A percentile compares a stretch with the other conserved stretches of the same genome.
These are phyloP conservation scores for Lepas anatifera DNA, from an alignment of 2,888 invertebrate genomes.

Conservation along the genomic window DNA sequence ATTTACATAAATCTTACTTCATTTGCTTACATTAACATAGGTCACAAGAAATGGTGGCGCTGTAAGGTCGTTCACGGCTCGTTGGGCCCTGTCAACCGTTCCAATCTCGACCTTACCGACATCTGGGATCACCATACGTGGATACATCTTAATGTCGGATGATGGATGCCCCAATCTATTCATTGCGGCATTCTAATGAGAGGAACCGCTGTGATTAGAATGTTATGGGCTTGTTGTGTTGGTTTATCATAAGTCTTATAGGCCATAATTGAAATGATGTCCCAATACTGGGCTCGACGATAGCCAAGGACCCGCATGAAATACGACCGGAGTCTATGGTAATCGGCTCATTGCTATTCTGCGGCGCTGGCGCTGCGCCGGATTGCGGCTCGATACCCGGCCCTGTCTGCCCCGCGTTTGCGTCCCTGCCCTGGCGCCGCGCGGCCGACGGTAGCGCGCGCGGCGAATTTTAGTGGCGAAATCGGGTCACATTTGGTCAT, in stretches of 20 bases:
- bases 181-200: not conserved
- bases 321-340: not conserved
- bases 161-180: slow-evolving; percentile 4
- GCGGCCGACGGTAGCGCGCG: too few relatives aligned
- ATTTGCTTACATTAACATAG: not conserved
- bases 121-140: not conserved
- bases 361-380: not conserved
- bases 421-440: too few relatives aligned
- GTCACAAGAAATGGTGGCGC: not conserved
- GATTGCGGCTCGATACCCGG: too few relatives aligned
- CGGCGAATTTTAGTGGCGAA: too few relatives aligned
- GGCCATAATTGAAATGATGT: not conserved
- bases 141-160: not conserved
- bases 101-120: not conserved
- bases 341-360: not conserved
- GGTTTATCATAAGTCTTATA: not conserved
- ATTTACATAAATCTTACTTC: not conserved
- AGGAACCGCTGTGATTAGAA: not conserved
- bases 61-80: not conserved
- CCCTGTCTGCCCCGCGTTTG: too few relatives aligned
- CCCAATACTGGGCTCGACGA: not conserved
- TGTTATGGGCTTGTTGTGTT: slow-evolving; percentile 9
- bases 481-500: too few relatives aligned
- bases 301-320: too few relatives aligned
- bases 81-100: not conserved